Percentiles rank a stretch among this genome's conserved stretches.
Evolutionary conservation across 2,888 invertebrate genomes (phyloP).

Genomic region (Muscina levida): DNA sequence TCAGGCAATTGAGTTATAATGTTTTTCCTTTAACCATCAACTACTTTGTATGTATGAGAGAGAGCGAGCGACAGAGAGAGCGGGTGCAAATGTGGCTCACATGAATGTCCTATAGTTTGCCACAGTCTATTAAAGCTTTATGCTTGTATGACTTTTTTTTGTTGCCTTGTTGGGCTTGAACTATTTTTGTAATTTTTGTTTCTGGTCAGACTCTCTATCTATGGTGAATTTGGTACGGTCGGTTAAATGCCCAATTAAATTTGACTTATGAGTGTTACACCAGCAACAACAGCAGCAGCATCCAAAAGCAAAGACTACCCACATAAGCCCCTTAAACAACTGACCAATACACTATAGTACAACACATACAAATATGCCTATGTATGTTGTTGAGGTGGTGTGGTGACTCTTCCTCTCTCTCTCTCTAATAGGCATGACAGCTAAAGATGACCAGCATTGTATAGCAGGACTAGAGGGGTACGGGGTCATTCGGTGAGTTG

Average conservation of each 20-base stretch:
- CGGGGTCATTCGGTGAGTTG: not conserved
- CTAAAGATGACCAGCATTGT: not conserved
- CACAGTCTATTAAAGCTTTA: slow-evolving; percentile 32
- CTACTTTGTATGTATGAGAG: not conserved
- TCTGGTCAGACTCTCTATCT: not conserved
- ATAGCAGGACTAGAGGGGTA: not conserved
- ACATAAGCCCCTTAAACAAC: not conserved
- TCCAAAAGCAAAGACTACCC: not conserved
- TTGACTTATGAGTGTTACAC: slow-evolving; percentile 59
- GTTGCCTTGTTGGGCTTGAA: not conserved
- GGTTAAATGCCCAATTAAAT: slow-evolving; percentile 65
- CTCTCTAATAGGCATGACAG: not conserved
- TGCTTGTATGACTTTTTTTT: slow-evolving; percentile 25
- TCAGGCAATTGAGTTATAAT: slow-evolving; percentile 51
- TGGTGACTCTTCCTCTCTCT: not conserved
- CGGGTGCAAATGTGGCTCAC: not conserved
- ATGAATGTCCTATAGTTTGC: slow-evolving; percentile 18
- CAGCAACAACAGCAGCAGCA: slow-evolving; percentile 30
- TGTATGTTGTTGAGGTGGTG: not conserved
- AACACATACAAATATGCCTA: no score
- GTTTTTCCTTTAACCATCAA: slow-evolving; percentile 28
- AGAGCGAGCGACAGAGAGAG: no score
- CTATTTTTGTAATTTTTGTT: slow-evolving; percentile 8
- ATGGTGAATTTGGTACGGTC: slow-evolving; percentile 45
- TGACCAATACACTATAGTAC: slow-evolving; percentile 21